phyloP scores from a whole-genome alignment of 1,140 invertebrate genomes.

The Cyphomyrmex costatus region DNA sequence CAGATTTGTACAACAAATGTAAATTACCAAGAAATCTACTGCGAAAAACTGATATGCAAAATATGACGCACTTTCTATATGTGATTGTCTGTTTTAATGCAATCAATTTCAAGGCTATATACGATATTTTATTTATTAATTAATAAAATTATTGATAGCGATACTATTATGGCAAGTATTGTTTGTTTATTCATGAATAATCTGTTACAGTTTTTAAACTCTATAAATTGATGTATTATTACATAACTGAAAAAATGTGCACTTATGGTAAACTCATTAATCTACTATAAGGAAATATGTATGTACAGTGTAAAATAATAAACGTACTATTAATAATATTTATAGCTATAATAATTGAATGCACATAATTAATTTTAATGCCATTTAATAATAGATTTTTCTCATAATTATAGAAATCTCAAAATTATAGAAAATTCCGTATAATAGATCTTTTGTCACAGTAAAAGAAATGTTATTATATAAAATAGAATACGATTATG shows the following conservation, averaged over 20 bases:
- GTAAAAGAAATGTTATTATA: background rate
- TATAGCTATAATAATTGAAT: background rate
- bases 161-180: background rate
- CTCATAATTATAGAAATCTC: conserved; percentile 7
- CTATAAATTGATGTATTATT: background rate
- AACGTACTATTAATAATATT: background rate
- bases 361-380: conserved; percentile 5
- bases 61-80: conserved; percentile 44
- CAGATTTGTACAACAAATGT: background rate
- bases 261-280: background rate
- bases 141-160: background rate
- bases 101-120: background rate
- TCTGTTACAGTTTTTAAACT: background rate
- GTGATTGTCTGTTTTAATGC: background rate
- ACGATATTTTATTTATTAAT: background rate
- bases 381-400: background rate
- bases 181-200: background rate
- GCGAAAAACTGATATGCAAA: conserved; percentile 23
- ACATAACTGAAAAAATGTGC: background rate
- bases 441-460: background rate
- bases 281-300: background rate
- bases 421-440: background rate
- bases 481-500: background rate
- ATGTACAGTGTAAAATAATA: background rate
- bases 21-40: background rate